Base-by-base conservation (phyloP, 2,797 vertebrate species). In the Microhierax caerulescens region DNA sequence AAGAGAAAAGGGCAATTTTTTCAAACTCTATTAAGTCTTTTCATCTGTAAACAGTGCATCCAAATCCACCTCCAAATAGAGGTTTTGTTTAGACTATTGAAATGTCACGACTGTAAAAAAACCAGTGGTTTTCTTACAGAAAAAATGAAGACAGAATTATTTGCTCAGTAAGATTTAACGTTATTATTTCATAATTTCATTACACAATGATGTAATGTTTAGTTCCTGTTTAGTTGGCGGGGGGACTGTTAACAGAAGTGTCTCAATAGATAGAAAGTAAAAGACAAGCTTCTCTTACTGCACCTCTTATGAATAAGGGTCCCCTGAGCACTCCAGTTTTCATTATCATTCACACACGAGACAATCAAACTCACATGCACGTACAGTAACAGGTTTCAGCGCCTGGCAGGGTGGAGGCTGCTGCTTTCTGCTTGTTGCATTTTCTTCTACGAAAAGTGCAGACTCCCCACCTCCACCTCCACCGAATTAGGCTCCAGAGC, bases 1-100 rank as follows among this genome's bases (percentile, higher is more conserved):
- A 95, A 63, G 93, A 97, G 95, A 95, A 97, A 98, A 97, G 96
- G 93, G 91, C 82, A 88, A 68, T 85, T 96, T 92, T 68, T 85
- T 80, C 76, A 69, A 92, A 94, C 74, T 90, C 60, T 85, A 92
- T 75, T 77, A 93, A 70, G 53, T 88, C 91, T 90, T 97, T 96
- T 95, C 95, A 90, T 88, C 88, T 91, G 60, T 9, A 96, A 50
- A 95, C 56, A 92, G 43, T 60, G 41, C 36, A 93, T 94, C 68
- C 83, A 97, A 97, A 96, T 92, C 48, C 53, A 37, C 48, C 56
- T 90, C 74, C 87, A 96, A 93, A 90, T 2, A 85, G 61, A 86
- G 39, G 39, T 83, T 87, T 91, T 91, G 45, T 94, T 96, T 79
- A 84, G 89, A 83, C 59, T 79, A 69, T 86, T 94, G 93, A 91